A percentile compares a stretch with the other conserved stretches of the same genome.
phyloP scores from a whole-genome alignment of 1,140 invertebrate genomes.

The Glossosoma conforme region DNA sequence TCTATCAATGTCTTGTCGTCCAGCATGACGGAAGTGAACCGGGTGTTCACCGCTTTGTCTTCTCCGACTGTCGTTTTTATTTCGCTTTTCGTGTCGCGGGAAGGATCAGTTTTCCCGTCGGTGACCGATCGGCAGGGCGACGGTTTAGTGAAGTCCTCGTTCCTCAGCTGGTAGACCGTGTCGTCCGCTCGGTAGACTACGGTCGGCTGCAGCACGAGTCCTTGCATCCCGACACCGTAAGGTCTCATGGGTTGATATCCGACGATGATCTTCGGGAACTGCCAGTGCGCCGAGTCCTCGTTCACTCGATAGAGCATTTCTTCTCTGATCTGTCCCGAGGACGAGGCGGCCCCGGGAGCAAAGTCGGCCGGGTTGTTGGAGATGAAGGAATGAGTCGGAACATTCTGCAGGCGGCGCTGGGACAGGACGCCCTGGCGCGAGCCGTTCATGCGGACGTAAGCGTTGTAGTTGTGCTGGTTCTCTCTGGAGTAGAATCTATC shows the following conservation, averaged over 20 bases:
- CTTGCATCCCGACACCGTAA: conserved; percentile 10
- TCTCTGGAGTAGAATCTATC: conserved; percentile 29
- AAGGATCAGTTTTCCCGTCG: not conserved
- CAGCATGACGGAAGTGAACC: too few species aligned
- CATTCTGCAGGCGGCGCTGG: conserved; percentile 14
- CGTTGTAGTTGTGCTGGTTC: conserved; percentile 29
- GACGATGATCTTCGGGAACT: conserved; percentile 29
- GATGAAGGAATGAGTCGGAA: not conserved
- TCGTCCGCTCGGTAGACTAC: conserved; percentile 35
- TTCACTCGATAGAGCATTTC: conserved; percentile 28
- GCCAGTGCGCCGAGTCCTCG: conserved; percentile 25
- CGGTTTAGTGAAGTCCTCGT: conserved; percentile 28
- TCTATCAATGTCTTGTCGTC: too few species aligned
- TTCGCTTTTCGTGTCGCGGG: not conserved
- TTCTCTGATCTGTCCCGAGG: conserved; percentile 8
- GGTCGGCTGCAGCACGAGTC: conserved; percentile 26
- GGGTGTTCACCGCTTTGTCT: too few species aligned
- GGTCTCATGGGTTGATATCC: conserved; percentile 31
- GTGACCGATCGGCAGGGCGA: too few species aligned
- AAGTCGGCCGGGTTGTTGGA: not conserved
- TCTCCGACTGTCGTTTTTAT: too few species aligned
- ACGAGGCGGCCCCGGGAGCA: not conserved
- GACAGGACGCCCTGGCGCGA: conserved; percentile 10
- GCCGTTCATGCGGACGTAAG: conserved; percentile 29
- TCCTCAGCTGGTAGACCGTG: conserved; percentile 30